A percentile compares a stretch with the other conserved stretches of the same genome.
Evolutionary conservation across 2,888 invertebrate genomes (phyloP).

Genomic region (Rugalucina vietnamica): DNA sequence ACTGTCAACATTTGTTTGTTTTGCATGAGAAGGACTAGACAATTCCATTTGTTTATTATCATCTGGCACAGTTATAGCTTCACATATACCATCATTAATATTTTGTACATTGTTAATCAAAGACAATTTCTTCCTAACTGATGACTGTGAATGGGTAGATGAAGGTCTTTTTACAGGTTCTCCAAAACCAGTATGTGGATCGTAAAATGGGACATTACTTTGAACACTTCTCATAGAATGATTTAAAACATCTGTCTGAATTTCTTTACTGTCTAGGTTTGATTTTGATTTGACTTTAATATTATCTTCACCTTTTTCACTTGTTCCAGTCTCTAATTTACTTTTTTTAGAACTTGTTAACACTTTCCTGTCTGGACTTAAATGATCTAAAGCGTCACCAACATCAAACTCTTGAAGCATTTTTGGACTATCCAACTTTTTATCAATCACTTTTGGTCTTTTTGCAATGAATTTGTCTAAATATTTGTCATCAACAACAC

Average conservation of each 20-base stretch:
- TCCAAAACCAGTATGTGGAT: conserved; percentile 12
- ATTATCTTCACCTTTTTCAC: neutral
- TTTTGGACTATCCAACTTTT: neutral
- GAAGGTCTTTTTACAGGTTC: neutral
- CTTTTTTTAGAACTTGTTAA: conserved; percentile 30
- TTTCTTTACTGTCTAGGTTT: conserved; percentile 43
- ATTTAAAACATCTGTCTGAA: conserved; percentile 49
- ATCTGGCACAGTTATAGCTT: neutral
- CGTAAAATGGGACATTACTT: conserved; percentile 64
- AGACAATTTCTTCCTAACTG: neutral
- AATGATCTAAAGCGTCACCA: conserved; percentile 44
- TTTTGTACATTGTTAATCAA: neutral
- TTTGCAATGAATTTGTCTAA: neutral
- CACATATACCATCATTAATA: neutral
- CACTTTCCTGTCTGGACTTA: conserved; percentile 48
- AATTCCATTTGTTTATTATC: neutral
- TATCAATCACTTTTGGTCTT: conserved; percentile 1
- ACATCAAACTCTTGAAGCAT: neutral
- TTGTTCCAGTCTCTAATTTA: neutral
- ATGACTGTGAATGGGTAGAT: neutral
- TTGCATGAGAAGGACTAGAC: conserved; percentile 31
- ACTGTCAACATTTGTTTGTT: conserved; percentile 45
- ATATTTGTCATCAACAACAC: conserved; percentile 1
- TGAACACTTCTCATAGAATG: conserved; percentile 62
- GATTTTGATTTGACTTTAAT: neutral